Conservation (phyloP, 2,888 invertebrate genomes). For the Rhimphoctona megacephalus region DNA sequence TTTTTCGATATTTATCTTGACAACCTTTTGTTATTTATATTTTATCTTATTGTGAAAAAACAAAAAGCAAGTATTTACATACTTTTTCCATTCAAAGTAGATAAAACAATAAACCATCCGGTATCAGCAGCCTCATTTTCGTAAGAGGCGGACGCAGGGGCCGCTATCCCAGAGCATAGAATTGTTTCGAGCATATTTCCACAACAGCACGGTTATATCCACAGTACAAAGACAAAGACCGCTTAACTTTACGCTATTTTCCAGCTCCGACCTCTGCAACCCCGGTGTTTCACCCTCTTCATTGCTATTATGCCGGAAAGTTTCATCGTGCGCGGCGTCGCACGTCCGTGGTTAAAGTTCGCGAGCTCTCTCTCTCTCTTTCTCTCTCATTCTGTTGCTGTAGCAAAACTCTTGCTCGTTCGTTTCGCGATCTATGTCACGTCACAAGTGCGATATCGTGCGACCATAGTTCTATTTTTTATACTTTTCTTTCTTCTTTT, state of each 20-base stretch:
- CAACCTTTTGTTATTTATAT: not conserved
- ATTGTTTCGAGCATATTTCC: slow-evolving; percentile 66
- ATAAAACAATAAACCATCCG: slow-evolving; percentile 52
- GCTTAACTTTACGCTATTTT: slow-evolving; percentile 63
- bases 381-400: not conserved
- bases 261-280: slow-evolving; percentile 3
- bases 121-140: slow-evolving; percentile 62
- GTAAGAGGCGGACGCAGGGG: slow-evolving; percentile 40
- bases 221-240: slow-evolving; percentile 59
- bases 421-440: slow-evolving; percentile 59
- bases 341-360: slow-evolving; percentile 61
- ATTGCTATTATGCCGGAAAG: slow-evolving; percentile 58
- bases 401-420: slow-evolving; percentile 33
- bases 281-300: slow-evolving; percentile 9
- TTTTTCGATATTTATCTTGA: not conserved
- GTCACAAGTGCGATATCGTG: slow-evolving; percentile 12
- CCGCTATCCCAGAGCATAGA: slow-evolving; percentile 17
- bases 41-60: not conserved
- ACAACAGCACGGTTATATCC: slow-evolving; percentile 50
- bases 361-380: slow-evolving; percentile 18
- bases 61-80: slow-evolving; percentile 2
- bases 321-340: slow-evolving; percentile 53
- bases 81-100: slow-evolving; percentile 35
- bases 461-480: not conserved
- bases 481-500: not conserved